These are phyloP conservation scores for Tachina lurida DNA, from an alignment of 2,888 invertebrate species.

Conservation along the genomic window DNA sequence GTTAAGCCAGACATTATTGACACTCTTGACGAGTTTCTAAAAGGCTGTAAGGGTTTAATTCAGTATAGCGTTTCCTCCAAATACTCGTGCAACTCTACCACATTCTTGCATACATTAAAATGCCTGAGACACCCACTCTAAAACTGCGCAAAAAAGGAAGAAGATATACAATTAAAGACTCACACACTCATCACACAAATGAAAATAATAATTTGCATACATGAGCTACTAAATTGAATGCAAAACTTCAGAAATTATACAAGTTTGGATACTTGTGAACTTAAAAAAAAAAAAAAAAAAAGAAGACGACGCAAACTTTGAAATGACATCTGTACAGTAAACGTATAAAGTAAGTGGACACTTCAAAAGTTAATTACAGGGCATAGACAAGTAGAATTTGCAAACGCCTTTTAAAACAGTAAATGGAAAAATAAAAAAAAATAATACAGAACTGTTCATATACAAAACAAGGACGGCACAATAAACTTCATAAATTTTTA, in stretches of 20 bases:
- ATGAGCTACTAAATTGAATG: conserved; percentile 55
- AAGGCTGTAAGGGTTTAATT: conserved; percentile 65
- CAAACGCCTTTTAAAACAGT: too few relatives aligned
- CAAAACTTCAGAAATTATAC: conserved; percentile 56
- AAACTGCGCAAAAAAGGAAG: conserved; percentile 7
- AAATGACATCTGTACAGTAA: conserved; percentile 54
- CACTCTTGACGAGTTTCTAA: conserved; percentile 67
- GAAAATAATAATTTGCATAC: conserved; percentile 61
- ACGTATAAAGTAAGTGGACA: conserved; percentile 54
- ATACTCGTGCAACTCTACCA: conserved; percentile 41
- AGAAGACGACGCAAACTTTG: conserved; percentile 12
- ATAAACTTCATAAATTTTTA: background rate
- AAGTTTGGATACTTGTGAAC: conserved; percentile 55
- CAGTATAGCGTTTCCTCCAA: conserved; percentile 23
- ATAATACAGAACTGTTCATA: background rate
- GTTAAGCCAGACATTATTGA: conserved; percentile 71
- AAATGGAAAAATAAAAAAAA: background rate
- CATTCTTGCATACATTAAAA: conserved; percentile 55
- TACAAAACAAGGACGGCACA: background rate
- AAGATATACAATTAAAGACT: conserved; percentile 23
- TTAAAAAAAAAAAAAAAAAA: conserved; percentile 15
- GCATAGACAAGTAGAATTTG: conserved; percentile 3
- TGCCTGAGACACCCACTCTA: conserved; percentile 53
- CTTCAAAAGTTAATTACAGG: conserved; percentile 42
- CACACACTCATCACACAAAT: conserved; percentile 14